Percentiles rank a stretch among this genome's conserved stretches.
phyloP scores from a whole-genome alignment of 2,888 invertebrate species.

The Dusona sp. region DNA sequence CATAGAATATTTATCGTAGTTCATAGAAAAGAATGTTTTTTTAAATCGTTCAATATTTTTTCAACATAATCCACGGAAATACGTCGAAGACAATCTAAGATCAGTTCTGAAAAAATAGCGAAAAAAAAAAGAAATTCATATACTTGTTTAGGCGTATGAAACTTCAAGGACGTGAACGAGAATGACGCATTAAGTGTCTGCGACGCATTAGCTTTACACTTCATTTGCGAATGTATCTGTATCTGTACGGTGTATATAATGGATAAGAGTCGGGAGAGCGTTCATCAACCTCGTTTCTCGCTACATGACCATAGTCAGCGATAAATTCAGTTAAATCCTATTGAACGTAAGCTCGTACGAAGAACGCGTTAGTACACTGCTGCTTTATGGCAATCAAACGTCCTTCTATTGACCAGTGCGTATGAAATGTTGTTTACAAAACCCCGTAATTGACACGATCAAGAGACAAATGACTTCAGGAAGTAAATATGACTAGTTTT shows the following conservation, averaged over 20 bases:
- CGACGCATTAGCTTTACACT: slow-evolving; percentile 36
- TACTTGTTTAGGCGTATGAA: not conserved
- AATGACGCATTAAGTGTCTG: slow-evolving; percentile 41
- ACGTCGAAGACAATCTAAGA: not conserved
- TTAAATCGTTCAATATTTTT: not conserved
- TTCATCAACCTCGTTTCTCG: slow-evolving; percentile 63
- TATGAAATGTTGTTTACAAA: not conserved
- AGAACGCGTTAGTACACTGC: not conserved
- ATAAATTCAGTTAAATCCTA: slow-evolving; percentile 59
- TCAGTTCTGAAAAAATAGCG: not conserved
- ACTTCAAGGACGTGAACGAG: slow-evolving; percentile 33
- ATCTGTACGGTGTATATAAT: not conserved
- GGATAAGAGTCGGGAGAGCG: slow-evolving; percentile 36
- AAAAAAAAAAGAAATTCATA: not conserved
- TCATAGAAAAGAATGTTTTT: no score
- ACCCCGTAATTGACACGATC: not conserved
- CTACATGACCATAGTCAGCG: slow-evolving; percentile 24
- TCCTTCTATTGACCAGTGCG: not conserved
- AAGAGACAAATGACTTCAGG: not conserved
- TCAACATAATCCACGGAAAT: not conserved
- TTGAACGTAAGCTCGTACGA: slow-evolving; percentile 42
- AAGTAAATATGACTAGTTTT: not conserved
- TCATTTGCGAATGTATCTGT: slow-evolving; percentile 13
- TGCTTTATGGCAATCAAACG: slow-evolving; percentile 42
- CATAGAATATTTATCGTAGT: no score